Percentiles rank a stretch among this genome's conserved stretches.
These are phyloP conservation scores for Ginglymostoma cirratum DNA, from an alignment of 2,113 vertebrate genomes.

Conservation along the genomic window DNA sequence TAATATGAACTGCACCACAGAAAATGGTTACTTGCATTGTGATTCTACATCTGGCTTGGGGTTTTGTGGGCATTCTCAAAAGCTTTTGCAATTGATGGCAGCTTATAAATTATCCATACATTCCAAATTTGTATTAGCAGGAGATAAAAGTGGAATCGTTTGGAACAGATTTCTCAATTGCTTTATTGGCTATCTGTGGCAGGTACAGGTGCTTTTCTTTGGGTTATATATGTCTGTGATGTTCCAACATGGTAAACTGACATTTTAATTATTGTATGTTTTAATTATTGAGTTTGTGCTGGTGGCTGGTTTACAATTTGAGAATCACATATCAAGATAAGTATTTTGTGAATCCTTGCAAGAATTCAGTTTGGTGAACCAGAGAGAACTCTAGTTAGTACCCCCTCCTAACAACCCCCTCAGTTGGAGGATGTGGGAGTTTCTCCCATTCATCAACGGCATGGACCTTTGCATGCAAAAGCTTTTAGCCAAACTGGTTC, in stretches of 20 bases:
- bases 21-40: constrained; percentile 13
- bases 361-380: neutral
- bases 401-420: neutral
- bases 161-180: neutral
- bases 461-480: no score
- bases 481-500: neutral
- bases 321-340: neutral
- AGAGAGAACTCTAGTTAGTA: neutral
- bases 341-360: neutral
- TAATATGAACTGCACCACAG: neutral
- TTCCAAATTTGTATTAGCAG: constrained; percentile 7
- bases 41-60: neutral
- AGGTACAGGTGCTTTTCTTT: neutral
- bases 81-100: constrained; percentile 9
- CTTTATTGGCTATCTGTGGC: neutral
- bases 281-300: neutral
- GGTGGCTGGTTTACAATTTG: neutral
- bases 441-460: neutral
- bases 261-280: neutral
- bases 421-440: neutral
- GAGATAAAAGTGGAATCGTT: neutral
- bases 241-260: neutral
- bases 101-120: constrained; percentile 4
- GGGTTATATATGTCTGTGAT: neutral
- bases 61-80: neutral